These are phyloP conservation scores for Trogon surrucura DNA, from an alignment of 2,113 vertebrate genomes.

Conservation along the genomic window DNA sequence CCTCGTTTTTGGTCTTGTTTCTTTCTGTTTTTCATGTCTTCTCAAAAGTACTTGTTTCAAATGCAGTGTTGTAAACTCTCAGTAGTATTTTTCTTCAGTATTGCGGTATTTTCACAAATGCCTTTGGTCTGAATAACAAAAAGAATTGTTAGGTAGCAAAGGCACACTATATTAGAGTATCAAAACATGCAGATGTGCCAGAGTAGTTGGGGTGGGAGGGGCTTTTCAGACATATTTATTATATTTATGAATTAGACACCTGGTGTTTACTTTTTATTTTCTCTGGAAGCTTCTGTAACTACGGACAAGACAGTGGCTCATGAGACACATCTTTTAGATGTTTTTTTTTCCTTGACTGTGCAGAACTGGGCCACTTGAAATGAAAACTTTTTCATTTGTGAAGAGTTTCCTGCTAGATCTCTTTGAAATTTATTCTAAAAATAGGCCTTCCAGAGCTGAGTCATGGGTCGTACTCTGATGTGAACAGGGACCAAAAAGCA, in stretches of 20 bases:
- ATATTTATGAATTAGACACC: not conserved
- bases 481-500: not conserved
- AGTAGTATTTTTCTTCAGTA: not conserved
- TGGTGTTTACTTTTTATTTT: not conserved
- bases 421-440: not conserved
- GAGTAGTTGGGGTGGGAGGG: not conserved
- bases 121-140: not conserved
- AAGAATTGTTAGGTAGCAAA: not conserved
- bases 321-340: not conserved
- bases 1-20: not conserved
- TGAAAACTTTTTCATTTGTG: not conserved
- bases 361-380: not conserved
- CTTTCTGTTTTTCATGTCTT: not conserved
- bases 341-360: not conserved
- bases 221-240: not conserved
- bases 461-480: not conserved
- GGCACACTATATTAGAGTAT: not conserved
- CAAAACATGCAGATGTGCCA: not conserved
- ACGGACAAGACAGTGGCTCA: not conserved
- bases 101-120: not conserved
- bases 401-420: not conserved
- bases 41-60: not conserved
- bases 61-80: not conserved
- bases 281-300: not conserved
- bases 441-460: not conserved